Percentiles rank a stretch among this genome's conserved stretches.
Evolutionary conservation across 2,888 invertebrate species (phyloP).

Genomic region (Sarcophaga carnaria): DNA sequence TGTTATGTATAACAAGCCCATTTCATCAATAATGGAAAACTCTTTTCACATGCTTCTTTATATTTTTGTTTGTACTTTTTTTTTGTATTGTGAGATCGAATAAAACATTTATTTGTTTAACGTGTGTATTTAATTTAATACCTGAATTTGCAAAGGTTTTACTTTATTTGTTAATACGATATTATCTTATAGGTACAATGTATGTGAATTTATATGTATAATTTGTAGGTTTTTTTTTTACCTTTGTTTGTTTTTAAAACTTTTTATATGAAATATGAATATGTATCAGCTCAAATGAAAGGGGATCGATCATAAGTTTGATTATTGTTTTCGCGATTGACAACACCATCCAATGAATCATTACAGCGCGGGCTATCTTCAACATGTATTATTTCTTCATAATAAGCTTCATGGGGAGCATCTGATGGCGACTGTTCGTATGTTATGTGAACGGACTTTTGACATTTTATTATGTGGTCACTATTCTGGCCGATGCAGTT

Average conservation of each 20-base stretch:
- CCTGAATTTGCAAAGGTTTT: no score
- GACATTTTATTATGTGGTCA: slow-evolving; percentile 59
- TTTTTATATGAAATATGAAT: slow-evolving; percentile 2
- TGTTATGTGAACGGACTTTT: slow-evolving; percentile 76
- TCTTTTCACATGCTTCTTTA: background rate
- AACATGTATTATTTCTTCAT: slow-evolving; percentile 77
- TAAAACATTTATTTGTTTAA: no score
- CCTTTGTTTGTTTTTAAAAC: background rate
- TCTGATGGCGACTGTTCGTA: slow-evolving; percentile 76
- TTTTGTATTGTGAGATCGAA: background rate
- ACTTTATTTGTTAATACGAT: no score
- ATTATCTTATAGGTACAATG: background rate
- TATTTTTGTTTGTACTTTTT: background rate
- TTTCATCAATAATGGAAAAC: background rate
- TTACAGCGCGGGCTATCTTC: slow-evolving; percentile 3
- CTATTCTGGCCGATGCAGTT: slow-evolving; percentile 72
- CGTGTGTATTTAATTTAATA: no score
- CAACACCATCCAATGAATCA: background rate
- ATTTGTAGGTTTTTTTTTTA: background rate
- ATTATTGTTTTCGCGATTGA: slow-evolving; percentile 12
- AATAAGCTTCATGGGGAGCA: slow-evolving; percentile 74
- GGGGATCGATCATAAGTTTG: slow-evolving; percentile 71
- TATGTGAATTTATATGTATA: background rate
- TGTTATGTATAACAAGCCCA: no score
- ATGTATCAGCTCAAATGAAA: slow-evolving; percentile 54